phyloP scores from a whole-genome alignment of 2,113 vertebrate species.

The Urocolius indicus region DNA sequence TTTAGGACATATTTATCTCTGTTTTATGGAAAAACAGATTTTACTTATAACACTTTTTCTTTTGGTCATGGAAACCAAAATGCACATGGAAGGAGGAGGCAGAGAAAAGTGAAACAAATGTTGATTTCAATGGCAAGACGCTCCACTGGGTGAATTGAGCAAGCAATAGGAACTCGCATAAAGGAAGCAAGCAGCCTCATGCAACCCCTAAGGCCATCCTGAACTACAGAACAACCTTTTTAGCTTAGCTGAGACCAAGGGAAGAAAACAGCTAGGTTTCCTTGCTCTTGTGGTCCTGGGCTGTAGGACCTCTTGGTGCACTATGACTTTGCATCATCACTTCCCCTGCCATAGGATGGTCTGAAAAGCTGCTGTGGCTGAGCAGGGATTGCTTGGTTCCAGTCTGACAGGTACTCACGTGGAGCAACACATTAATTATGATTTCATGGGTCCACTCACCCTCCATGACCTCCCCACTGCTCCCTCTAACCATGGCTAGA shows the following conservation, averaged over 20 bases:
- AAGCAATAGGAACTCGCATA: background rate
- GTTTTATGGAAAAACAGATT: background rate
- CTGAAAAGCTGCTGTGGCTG: background rate
- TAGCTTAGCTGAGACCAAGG: background rate
- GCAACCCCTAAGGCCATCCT: background rate
- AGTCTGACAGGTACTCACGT: background rate
- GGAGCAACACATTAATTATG: background rate
- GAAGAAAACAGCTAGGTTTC: background rate
- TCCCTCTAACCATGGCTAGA: background rate
- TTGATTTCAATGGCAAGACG: background rate
- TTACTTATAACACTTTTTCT: background rate
- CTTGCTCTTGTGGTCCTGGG: background rate
- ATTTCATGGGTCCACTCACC: background rate
- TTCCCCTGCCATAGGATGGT: background rate
- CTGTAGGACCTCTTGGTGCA: background rate
- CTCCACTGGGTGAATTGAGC: background rate
- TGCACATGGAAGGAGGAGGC: background rate
- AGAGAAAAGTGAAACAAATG: background rate
- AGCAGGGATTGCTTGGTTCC: fast-evolving
- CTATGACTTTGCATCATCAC: background rate
- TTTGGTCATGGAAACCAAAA: background rate
- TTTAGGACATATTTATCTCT: background rate
- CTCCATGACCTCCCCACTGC: fast-evolving
- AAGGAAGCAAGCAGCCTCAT: background rate
- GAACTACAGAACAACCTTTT: background rate